Percentiles rank a stretch among this genome's conserved stretches.
These are phyloP conservation scores for Bryconaethiops microstoma DNA, from an alignment of 2,797 vertebrate species.

Conservation along the genomic window DNA sequence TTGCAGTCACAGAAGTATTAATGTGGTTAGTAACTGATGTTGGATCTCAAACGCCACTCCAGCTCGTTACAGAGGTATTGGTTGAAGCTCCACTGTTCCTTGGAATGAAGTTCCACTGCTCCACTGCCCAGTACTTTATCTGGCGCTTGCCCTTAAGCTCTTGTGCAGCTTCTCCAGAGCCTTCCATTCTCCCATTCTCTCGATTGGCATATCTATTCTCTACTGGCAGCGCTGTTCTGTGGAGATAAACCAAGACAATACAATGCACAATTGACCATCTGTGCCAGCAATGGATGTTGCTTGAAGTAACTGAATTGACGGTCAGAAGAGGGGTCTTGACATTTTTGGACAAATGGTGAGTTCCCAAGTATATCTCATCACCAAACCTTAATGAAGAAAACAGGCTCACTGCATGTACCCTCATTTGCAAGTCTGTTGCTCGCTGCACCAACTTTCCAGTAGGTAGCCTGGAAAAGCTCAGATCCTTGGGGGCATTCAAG, in stretches of 20 bases:
- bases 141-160: neutral
- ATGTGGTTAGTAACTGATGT: too few relatives aligned
- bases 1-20: too few relatives aligned
- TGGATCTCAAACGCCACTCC: too few relatives aligned
- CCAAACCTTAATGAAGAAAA: neutral
- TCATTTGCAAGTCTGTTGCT: slow-evolving; percentile 33
- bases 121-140: neutral
- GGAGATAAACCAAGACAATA: neutral
- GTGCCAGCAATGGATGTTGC: neutral
- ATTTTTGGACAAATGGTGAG: neutral
- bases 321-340: neutral
- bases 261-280: neutral
- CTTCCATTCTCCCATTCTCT: neutral
- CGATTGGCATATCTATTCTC: neutral
- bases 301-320: neutral
- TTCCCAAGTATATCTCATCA: neutral
- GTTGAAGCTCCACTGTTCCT: neutral
- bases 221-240: neutral
- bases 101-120: neutral
- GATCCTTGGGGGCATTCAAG: slow-evolving; percentile 42
- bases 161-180: neutral
- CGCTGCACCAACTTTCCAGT: slow-evolving; percentile 12
- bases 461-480: slow-evolving; percentile 12
- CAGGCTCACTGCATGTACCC: neutral
- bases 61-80: neutral